A percentile compares a stretch with the other conserved stretches of the same genome.
Conservation (phyloP, 2,113 vertebrate species). For the Collichthys lucidus region DNA sequence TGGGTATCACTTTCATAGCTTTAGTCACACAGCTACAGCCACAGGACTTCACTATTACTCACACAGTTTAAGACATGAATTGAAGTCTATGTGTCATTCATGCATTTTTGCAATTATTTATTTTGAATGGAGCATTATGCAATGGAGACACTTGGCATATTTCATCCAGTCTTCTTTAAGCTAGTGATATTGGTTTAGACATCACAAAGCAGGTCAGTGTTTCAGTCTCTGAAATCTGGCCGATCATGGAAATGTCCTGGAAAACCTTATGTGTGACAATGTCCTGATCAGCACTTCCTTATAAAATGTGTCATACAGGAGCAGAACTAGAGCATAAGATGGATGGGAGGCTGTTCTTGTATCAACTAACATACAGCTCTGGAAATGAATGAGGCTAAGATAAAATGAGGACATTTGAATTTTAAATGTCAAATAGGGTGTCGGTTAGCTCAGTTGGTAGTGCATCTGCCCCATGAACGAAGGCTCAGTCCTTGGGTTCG, state of each 20-base stretch:
- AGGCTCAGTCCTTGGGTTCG: too few relatives aligned
- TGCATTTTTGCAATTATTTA: neutral
- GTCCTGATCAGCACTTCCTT: neutral
- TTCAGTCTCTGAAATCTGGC: neutral
- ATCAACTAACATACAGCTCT: neutral
- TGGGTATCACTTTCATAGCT: conserved; percentile 17
- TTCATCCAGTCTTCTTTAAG: neutral
- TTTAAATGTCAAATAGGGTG: too few relatives aligned
- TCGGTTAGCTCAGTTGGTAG: too few relatives aligned
- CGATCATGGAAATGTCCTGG: neutral
- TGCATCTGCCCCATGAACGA: too few relatives aligned
- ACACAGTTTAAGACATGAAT: neutral
- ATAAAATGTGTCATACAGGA: neutral
- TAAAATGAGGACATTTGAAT: neutral
- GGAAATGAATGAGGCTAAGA: neutral
- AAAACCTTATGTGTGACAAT: neutral
- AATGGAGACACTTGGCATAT: neutral
- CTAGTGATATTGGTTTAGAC: neutral
- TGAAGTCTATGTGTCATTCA: neutral
- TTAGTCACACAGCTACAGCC: neutral
- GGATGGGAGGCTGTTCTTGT: neutral
- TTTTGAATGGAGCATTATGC: neutral
- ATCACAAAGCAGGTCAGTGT: neutral
- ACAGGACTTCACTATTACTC: neutral
- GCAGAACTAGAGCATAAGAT: neutral